phyloP scores from a whole-genome alignment of 2,888 invertebrate genomes.

The Hoplodrina ambigua region DNA sequence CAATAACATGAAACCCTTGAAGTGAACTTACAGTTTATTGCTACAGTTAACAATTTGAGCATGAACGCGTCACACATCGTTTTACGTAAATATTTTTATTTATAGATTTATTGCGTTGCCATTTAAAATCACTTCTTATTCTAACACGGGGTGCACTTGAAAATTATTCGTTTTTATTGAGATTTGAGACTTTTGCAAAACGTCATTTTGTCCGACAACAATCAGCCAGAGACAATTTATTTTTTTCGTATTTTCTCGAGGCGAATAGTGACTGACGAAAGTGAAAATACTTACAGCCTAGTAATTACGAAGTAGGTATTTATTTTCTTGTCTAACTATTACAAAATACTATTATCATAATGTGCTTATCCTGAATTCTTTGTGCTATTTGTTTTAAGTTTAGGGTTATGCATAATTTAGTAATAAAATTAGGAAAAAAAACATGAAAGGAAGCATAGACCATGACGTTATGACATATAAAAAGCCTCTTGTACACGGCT shows the following conservation, averaged over 20 bases:
- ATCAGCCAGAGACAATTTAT: slow-evolving; percentile 62
- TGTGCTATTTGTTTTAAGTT: too few relatives aligned
- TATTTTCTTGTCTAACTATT: neutral
- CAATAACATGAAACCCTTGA: slow-evolving; percentile 79
- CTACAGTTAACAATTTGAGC: slow-evolving; percentile 67
- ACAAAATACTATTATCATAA: too few relatives aligned
- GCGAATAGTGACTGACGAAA: neutral
- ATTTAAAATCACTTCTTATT: slow-evolving; percentile 53
- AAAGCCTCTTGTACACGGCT: slow-evolving; percentile 7
- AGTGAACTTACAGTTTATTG: slow-evolving; percentile 80
- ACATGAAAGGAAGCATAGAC: slow-evolving; percentile 5
- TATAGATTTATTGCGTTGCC: slow-evolving; percentile 65
- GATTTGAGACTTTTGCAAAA: slow-evolving; percentile 70
- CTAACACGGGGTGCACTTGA: slow-evolving; percentile 57
- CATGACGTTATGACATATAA: neutral
- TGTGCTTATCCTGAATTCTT: too few relatives aligned
- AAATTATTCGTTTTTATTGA: slow-evolving; percentile 66
- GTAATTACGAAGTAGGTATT: neutral
- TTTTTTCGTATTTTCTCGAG: neutral
- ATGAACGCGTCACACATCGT: slow-evolving; percentile 67
- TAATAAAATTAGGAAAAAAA: neutral
- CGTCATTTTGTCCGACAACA: slow-evolving; percentile 73
- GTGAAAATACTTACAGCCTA: slow-evolving; percentile 12
- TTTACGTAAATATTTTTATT: slow-evolving; percentile 60
- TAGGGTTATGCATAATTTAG: too few relatives aligned